A percentile compares a stretch with the other conserved stretches of the same genome.
Evolutionary conservation across 2,888 invertebrate species (phyloP).

Genomic region (Ochropleura plecta): DNA sequence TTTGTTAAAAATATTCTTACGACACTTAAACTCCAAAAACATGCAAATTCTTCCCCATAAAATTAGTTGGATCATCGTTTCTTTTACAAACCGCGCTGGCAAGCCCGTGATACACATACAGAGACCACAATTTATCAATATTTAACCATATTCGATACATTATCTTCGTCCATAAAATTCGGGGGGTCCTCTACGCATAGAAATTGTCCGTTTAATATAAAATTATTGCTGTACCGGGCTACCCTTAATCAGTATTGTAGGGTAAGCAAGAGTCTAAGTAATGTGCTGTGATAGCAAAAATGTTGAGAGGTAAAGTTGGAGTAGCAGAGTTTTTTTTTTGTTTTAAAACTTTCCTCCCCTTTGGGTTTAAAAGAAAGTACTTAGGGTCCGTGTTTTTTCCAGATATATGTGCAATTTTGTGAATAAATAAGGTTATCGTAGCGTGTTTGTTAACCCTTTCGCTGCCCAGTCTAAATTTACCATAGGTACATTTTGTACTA

Average conservation of each 20-base stretch:
- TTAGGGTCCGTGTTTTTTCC: too few relatives aligned
- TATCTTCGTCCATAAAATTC: slow-evolving; percentile 64
- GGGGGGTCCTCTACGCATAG: slow-evolving; percentile 60
- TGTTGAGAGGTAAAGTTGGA: slow-evolving; percentile 1
- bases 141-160: slow-evolving; percentile 65
- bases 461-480: too few relatives aligned
- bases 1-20: not conserved
- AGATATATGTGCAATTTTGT: too few relatives aligned
- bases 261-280: slow-evolving; percentile 45
- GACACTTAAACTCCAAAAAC: slow-evolving; percentile 39
- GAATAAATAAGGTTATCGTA: too few relatives aligned
- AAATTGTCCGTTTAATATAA: slow-evolving; percentile 65
- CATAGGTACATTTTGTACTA: too few relatives aligned
- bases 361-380: too few relatives aligned
- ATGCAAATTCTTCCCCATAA: slow-evolving; percentile 50
- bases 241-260: slow-evolving; percentile 61
- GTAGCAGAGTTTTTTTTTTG: not conserved
- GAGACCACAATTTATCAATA: slow-evolving; percentile 62
- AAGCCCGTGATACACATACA: slow-evolving; percentile 51
- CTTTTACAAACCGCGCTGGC: slow-evolving; percentile 32
- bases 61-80: slow-evolving; percentile 50
- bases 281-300: slow-evolving; percentile 30
- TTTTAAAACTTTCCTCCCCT: not conserved
- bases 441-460: too few relatives aligned
- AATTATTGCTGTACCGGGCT: slow-evolving; percentile 57